phyloP scores from a whole-genome alignment of 1,140 invertebrate species.

The Atta cephalotes region DNA sequence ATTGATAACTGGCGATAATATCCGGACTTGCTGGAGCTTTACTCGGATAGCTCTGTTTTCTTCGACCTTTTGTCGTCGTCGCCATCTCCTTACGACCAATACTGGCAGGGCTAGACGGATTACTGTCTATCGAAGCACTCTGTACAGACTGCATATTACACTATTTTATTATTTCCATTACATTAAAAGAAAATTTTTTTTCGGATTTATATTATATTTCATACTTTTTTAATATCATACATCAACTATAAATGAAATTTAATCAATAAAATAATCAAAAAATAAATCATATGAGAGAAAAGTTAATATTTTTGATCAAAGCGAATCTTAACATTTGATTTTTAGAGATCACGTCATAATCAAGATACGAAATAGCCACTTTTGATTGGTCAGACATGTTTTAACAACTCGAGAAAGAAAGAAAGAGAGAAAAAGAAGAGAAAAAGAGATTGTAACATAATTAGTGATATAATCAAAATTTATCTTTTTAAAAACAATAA shows the following conservation, averaged over 20 bases:
- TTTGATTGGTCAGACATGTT: too few species aligned
- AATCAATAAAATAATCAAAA: too few species aligned
- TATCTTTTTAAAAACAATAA: too few species aligned
- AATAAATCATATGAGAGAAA: too few species aligned
- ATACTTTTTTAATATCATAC: background rate
- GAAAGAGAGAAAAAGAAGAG: too few species aligned
- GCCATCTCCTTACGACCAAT: constrained; percentile 84
- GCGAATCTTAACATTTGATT: too few species aligned
- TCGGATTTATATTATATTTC: background rate
- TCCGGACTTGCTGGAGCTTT: constrained; percentile 88
- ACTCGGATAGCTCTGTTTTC: constrained; percentile 91
- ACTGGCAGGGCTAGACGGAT: constrained; percentile 85
- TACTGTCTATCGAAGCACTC: constrained; percentile 85
- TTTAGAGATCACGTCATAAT: too few species aligned
- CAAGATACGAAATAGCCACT: too few species aligned
- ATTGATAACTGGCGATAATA: constrained; percentile 79
- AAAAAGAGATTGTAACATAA: too few species aligned
- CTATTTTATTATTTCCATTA: background rate
- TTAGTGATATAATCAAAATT: too few species aligned
- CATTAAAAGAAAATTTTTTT: background rate
- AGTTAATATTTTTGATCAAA: too few species aligned
- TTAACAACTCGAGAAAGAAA: too few species aligned
- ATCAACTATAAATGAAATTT: background rate
- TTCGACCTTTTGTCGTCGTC: constrained; percentile 85
- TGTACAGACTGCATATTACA: constrained; percentile 56